These are phyloP conservation scores for Elachura formosa DNA, from an alignment of 2,113 vertebrate species.

Conservation along the genomic window DNA sequence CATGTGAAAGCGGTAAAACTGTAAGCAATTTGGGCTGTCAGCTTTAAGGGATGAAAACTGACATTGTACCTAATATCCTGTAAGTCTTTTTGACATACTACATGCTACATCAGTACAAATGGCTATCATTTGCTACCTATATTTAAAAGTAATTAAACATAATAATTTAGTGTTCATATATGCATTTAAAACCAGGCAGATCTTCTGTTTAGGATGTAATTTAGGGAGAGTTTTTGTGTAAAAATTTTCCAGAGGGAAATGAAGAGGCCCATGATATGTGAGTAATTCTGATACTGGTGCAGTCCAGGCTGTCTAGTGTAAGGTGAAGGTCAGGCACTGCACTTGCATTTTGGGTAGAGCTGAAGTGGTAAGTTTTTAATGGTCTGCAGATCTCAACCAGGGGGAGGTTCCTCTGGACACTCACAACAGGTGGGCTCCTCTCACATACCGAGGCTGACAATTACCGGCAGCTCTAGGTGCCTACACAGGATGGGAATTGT, in stretches of 20 bases:
- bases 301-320: rapidly evolving
- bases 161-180: background rate
- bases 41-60: background rate
- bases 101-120: background rate
- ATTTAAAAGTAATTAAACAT: background rate
- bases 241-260: background rate
- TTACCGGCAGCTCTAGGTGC: background rate
- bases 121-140: background rate
- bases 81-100: background rate
- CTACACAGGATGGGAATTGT: background rate
- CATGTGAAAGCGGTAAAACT: background rate
- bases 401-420: background rate
- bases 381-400: background rate
- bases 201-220: background rate
- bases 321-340: background rate
- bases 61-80: background rate
- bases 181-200: background rate
- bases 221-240: background rate
- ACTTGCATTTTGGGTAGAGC: background rate
- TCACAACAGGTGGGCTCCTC: background rate
- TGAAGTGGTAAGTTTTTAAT: background rate
- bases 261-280: rapidly evolving
- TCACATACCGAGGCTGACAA: background rate
- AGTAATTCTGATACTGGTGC: background rate
- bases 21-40: background rate